These are phyloP conservation scores for Actias luna DNA, from an alignment of 2,888 invertebrate species.

Conservation along the genomic window DNA sequence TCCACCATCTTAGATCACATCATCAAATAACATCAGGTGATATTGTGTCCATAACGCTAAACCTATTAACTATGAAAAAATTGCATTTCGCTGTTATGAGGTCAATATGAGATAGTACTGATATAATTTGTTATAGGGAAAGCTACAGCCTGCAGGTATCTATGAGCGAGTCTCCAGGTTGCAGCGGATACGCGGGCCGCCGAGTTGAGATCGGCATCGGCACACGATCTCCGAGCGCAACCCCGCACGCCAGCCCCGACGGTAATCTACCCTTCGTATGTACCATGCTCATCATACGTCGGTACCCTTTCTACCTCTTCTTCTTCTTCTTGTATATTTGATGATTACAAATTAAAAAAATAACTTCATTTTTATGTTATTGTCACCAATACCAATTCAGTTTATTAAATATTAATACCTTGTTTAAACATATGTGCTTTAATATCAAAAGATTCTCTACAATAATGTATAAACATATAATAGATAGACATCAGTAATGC, in stretches of 20 bases:
- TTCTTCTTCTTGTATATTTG: slow-evolving; percentile 26
- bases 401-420: too few relatives aligned
- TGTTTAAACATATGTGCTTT: too few relatives aligned
- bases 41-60: too few relatives aligned
- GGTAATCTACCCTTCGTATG: slow-evolving; percentile 78
- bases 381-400: too few relatives aligned
- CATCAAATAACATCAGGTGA: too few relatives aligned
- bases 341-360: not conserved
- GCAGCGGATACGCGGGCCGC: slow-evolving; percentile 33
- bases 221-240: slow-evolving; percentile 75
- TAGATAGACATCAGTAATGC: too few relatives aligned
- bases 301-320: slow-evolving; percentile 32
- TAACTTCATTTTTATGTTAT: not conserved
- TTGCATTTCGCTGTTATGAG: too few relatives aligned
- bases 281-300: slow-evolving; percentile 33
- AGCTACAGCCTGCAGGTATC: slow-evolving; percentile 84
- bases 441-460: too few relatives aligned
- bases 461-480: too few relatives aligned
- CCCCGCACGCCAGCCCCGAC: slow-evolving; percentile 76
- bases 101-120: not conserved
- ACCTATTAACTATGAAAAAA: too few relatives aligned
- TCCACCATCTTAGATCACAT: too few relatives aligned
- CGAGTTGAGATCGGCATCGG: slow-evolving; percentile 83
- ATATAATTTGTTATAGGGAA: slow-evolving; percentile 54
- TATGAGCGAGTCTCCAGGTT: slow-evolving; percentile 79